These are phyloP conservation scores for Ormyrus thymus DNA, from an alignment of 2,888 invertebrate species.

Conservation along the genomic window DNA sequence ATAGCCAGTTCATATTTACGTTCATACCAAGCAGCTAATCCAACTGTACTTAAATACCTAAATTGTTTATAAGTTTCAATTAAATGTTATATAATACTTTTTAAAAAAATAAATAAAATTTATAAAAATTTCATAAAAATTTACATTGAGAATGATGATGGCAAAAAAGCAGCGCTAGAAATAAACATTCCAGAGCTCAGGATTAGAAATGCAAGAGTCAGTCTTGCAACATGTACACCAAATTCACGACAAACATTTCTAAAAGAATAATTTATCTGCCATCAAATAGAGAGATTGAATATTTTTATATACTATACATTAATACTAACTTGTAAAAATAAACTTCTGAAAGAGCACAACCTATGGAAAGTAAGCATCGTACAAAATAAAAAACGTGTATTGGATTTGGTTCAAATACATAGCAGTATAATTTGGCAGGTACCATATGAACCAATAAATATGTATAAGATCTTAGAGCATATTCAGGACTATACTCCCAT, in stretches of 20 bases:
- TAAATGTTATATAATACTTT: slow-evolving; percentile 1
- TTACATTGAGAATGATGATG: slow-evolving; percentile 94
- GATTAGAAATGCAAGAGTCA: slow-evolving; percentile 87
- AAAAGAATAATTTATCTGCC: slow-evolving; percentile 63
- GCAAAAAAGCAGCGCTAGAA: slow-evolving; percentile 90
- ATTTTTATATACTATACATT: slow-evolving; percentile 5
- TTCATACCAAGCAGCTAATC: slow-evolving; percentile 93
- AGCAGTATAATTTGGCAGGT: slow-evolving; percentile 89
- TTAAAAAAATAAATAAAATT: slow-evolving; percentile 2
- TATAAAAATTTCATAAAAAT: slow-evolving; percentile 51
- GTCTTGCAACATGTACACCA: slow-evolving; percentile 90
- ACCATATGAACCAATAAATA: slow-evolving; percentile 92
- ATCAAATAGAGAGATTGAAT: neutral
- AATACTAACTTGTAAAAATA: slow-evolving; percentile 93
- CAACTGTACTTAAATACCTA: slow-evolving; percentile 86
- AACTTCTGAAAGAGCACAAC: slow-evolving; percentile 89
- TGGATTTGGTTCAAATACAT: slow-evolving; percentile 85
- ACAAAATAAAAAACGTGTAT: slow-evolving; percentile 92
- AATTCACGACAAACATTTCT: slow-evolving; percentile 93
- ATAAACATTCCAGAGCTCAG: slow-evolving; percentile 95
- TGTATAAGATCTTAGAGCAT: slow-evolving; percentile 95
- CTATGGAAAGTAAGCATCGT: slow-evolving; percentile 87
- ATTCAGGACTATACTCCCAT: slow-evolving; percentile 99
- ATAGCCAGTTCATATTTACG: slow-evolving; percentile 87
- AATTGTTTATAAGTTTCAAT: slow-evolving; percentile 37